These are phyloP conservation scores for Chloromyia formosa DNA, from an alignment of 2,888 invertebrate genomes.

Conservation along the genomic window DNA sequence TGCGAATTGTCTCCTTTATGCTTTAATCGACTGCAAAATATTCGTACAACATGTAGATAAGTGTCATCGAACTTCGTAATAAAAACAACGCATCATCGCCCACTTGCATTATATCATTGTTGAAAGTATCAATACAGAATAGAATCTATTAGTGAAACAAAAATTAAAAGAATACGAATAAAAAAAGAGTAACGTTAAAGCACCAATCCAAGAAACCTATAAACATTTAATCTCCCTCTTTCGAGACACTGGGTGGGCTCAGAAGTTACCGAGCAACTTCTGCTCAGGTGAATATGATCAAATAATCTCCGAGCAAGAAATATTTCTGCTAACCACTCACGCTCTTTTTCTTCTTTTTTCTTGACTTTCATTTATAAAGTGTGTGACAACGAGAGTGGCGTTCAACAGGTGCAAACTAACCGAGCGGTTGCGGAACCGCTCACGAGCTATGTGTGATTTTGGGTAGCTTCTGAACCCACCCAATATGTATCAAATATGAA, in stretches of 20 bases:
- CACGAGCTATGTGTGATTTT: no score
- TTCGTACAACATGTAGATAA: neutral
- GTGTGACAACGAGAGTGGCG: no score
- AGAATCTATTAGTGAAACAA: conserved; percentile 27
- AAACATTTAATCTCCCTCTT: conserved; percentile 10
- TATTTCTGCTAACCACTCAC: no score
- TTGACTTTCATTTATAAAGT: no score
- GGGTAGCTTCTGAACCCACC: no score
- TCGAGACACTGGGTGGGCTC: no score
- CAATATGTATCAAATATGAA: conserved; percentile 19
- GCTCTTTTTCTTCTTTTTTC: no score
- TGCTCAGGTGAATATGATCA: no score
- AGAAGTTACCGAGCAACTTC: no score
- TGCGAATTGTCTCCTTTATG: neutral
- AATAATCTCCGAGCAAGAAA: no score
- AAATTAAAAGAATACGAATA: neutral
- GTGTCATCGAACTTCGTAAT: neutral
- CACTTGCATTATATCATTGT: conserved; percentile 24
- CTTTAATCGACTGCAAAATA: neutral
- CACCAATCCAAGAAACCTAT: neutral
- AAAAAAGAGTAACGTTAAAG: neutral
- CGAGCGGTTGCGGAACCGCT: no score
- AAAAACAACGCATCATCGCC: conserved; percentile 11
- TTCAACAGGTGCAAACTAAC: no score
- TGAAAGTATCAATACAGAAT: conserved; percentile 12